A percentile compares a stretch with the other conserved stretches of the same genome.
Conservation (phyloP, 2,797 vertebrate genomes). For the Muraenolepis orangiensis region DNA sequence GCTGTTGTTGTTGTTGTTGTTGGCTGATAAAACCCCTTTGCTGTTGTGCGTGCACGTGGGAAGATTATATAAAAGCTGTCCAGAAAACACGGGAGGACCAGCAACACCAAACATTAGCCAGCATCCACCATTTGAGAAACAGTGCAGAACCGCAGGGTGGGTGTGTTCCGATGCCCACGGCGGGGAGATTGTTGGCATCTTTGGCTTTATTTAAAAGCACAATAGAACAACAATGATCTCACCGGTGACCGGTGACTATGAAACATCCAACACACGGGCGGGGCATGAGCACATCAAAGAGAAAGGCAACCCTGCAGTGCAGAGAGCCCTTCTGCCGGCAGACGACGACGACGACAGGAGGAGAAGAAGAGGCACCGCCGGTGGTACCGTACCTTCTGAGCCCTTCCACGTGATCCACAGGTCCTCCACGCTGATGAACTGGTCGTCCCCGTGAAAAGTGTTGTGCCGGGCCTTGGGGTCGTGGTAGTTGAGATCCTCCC, state of each 20-base stretch:
- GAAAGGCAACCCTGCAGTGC: background rate
- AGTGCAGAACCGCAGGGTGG: background rate
- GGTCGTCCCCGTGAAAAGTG: slow-evolving; percentile 96
- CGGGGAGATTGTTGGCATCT: background rate
- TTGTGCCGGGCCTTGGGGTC: slow-evolving; percentile 97
- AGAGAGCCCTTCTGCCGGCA: background rate
- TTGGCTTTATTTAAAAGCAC: slow-evolving; percentile 3
- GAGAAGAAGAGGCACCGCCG: too few relatives aligned
- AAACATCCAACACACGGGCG: background rate
- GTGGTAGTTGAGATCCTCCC: slow-evolving; percentile 96
- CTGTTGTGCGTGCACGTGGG: slow-evolving; percentile 12
- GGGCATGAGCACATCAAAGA: background rate
- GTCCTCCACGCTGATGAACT: slow-evolving; percentile 96
- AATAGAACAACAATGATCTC: slow-evolving; percentile 7
- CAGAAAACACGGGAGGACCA: background rate
- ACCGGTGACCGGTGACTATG: background rate
- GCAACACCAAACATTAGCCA: background rate
- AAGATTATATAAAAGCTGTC: slow-evolving; percentile 16
- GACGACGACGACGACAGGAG: too few relatives aligned
- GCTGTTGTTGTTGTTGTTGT: slow-evolving; percentile 4
- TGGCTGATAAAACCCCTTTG: slow-evolving; percentile 27
- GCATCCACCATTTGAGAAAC: slow-evolving; percentile 1
- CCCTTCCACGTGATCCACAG: slow-evolving; percentile 95
- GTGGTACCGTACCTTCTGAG: slow-evolving; percentile 82
- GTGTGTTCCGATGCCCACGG: background rate